Evolutionary conservation across 2,888 invertebrate genomes (phyloP).

Genomic region (Neoaliturus tenellus): DNA sequence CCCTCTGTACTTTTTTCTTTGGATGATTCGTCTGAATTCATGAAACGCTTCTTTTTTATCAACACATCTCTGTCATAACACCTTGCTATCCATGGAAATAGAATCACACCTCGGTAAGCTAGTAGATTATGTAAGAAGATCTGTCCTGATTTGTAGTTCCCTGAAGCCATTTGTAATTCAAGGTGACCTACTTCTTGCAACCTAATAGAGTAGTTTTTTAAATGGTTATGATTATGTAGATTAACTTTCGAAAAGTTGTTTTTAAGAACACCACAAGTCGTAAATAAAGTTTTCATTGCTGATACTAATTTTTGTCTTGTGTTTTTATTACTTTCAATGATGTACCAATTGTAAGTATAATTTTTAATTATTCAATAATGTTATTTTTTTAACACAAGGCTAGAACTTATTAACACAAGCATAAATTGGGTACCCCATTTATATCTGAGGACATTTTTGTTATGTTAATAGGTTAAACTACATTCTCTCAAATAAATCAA

Average conservation of each 20-base stretch:
- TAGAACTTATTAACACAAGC: too few relatives aligned
- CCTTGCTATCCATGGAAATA: constrained; percentile 4
- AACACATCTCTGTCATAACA: neutral
- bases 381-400: too few relatives aligned
- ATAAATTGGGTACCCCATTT: too few relatives aligned
- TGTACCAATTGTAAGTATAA: too few relatives aligned
- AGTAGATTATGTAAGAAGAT: neutral
- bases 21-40: neutral
- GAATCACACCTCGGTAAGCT: constrained; percentile 3
- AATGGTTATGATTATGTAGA: neutral
- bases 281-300: neutral
- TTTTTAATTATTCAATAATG: too few relatives aligned
- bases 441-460: too few relatives aligned
- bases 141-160: constrained; percentile 8
- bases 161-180: neutral
- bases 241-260: neutral
- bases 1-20: neutral
- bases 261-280: neutral
- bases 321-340: neutral
- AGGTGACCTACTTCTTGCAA: neutral
- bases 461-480: too few relatives aligned
- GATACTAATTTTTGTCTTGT: neutral
- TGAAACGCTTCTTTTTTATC: neutral
- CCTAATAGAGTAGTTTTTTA: neutral
- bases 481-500: too few relatives aligned